phyloP scores from a whole-genome alignment of 2,113 vertebrate species.

The Microtus montanus region DNA sequence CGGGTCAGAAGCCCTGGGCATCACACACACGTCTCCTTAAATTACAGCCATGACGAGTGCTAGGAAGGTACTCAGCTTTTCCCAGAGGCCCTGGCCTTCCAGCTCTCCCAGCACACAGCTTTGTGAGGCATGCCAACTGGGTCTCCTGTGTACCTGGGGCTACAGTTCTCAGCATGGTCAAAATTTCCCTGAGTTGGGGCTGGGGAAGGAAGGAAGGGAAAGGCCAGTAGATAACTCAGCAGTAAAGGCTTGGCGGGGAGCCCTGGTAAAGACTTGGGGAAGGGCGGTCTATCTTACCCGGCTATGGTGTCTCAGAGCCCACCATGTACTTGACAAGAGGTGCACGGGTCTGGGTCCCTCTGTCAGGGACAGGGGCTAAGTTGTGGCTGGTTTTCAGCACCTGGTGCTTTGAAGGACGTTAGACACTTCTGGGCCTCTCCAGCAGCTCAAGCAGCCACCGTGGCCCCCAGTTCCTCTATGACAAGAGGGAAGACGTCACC shows the following conservation, averaged over 20 bases:
- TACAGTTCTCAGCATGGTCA: rapidly evolving
- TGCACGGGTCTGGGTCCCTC: not conserved
- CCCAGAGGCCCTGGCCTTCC: not conserved
- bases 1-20: not conserved
- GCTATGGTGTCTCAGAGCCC: not conserved
- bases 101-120: too few relatives aligned
- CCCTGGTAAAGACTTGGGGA: rapidly evolving
- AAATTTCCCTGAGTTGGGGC: not conserved
- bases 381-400: not conserved
- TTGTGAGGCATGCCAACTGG: not conserved
- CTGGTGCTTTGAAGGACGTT: not conserved
- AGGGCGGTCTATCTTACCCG: not conserved
- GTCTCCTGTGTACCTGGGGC: not conserved
- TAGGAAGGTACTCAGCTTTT: not conserved
- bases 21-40: not conserved
- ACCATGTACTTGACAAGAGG: not conserved
- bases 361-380: not conserved
- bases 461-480: not conserved
- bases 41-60: not conserved
- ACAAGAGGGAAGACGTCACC: not conserved
- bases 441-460: not conserved
- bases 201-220: too few relatives aligned
- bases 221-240: too few relatives aligned
- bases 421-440: not conserved
- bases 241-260: not conserved